Evolutionary conservation across 2,797 vertebrate species (phyloP).

Genomic region (Syngnathus rostellatus): DNA sequence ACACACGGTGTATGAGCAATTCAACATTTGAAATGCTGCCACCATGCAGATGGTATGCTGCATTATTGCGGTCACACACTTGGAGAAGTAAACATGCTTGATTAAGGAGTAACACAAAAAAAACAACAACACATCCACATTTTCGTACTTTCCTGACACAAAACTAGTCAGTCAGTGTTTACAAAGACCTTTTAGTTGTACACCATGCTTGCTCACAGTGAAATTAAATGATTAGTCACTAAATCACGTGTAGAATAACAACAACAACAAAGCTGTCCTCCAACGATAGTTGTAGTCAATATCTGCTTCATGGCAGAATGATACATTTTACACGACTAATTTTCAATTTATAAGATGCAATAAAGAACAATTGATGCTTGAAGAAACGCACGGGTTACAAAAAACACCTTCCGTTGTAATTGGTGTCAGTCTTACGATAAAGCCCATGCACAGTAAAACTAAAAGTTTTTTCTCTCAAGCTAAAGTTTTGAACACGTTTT

Average conservation of each 20-base stretch:
- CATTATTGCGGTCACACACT: slow-evolving; percentile 19
- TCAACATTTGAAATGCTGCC: not conserved
- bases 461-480: no score
- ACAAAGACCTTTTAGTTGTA: slow-evolving; percentile 15
- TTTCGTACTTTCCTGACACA: not conserved
- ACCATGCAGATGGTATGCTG: slow-evolving; percentile 18
- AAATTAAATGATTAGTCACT: slow-evolving; percentile 1
- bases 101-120: not conserved
- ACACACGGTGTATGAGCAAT: slow-evolving; percentile 6
- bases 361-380: not conserved
- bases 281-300: not conserved
- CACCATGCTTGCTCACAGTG: slow-evolving; percentile 23
- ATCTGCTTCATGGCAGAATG: not conserved
- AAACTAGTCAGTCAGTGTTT: slow-evolving; percentile 14
- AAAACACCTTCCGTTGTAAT: not conserved
- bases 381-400: not conserved
- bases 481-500: not conserved
- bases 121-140: not conserved
- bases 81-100: slow-evolving; percentile 35
- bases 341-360: not conserved
- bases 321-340: not conserved
- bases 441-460: not conserved
- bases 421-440: not conserved
- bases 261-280: not conserved
- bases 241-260: not conserved